These are phyloP conservation scores for Epinephelus fuscoguttatus DNA, from an alignment of 2,113 vertebrate species.

Conservation along the genomic window DNA sequence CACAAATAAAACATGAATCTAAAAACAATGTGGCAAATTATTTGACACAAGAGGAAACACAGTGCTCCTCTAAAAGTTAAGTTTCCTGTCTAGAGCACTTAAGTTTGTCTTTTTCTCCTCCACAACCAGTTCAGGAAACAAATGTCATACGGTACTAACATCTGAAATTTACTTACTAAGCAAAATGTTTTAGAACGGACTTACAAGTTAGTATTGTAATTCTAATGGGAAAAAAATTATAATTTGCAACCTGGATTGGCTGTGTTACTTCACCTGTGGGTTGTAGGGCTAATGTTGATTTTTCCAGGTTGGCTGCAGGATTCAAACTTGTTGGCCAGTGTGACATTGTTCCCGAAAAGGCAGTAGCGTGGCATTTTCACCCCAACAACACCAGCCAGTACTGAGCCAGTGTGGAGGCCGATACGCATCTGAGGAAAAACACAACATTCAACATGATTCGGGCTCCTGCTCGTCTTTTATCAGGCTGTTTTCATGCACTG, in stretches of 20 bases:
- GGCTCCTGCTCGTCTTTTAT: background rate
- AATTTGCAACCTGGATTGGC: background rate
- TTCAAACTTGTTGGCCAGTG: constrained; percentile 98
- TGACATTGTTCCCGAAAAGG: constrained; percentile 98
- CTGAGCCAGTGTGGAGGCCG: constrained; percentile 95
- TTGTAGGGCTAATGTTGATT: constrained; percentile 97
- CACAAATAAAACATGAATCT: constrained; percentile 75
- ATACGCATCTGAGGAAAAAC: constrained; percentile 91
- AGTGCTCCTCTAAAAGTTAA: constrained; percentile 47
- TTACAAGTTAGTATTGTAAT: background rate
- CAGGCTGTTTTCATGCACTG: no score
- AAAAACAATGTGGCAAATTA: constrained; percentile 61
- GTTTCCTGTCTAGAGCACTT: constrained; percentile 51
- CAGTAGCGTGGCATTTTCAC: constrained; percentile 99
- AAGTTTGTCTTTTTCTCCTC: background rate
- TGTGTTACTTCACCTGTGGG: constrained; percentile 88
- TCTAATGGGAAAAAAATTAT: background rate
- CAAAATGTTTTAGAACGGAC: background rate
- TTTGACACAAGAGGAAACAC: constrained; percentile 71
- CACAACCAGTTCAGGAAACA: constrained; percentile 18
- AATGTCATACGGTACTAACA: background rate
- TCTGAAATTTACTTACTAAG: constrained; percentile 1
- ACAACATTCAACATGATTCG: background rate
- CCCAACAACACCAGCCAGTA: constrained; percentile 97
- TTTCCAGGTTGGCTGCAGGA: constrained; percentile 93